phyloP scores from a whole-genome alignment of 2,888 invertebrate genomes.

The Troides helena region DNA sequence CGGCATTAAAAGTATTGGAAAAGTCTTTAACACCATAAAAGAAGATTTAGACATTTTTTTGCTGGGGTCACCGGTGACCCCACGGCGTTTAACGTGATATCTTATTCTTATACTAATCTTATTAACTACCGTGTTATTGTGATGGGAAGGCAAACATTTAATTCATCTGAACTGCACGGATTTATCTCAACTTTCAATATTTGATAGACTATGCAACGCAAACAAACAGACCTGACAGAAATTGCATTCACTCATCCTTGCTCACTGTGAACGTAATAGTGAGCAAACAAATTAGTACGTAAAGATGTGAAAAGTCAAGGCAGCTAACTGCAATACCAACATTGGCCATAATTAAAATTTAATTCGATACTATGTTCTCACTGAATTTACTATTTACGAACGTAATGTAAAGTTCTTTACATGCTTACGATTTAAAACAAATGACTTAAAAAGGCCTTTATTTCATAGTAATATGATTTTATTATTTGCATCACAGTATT shows the following conservation, averaged over 20 bases:
- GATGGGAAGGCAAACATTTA: neutral
- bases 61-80: too few species aligned
- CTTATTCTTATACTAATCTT: too few species aligned
- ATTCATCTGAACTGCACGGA: neutral
- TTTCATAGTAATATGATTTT: too few species aligned
- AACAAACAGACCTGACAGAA: neutral
- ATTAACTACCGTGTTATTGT: too few species aligned
- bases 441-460: too few species aligned
- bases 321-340: slow-evolving; percentile 14
- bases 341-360: slow-evolving; percentile 6
- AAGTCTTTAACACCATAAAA: too few species aligned
- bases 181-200: neutral
- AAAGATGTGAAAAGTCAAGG: slow-evolving; percentile 20
- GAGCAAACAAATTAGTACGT: slow-evolving; percentile 22
- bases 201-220: neutral
- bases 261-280: slow-evolving; percentile 6
- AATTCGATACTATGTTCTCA: neutral
- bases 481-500: too few species aligned
- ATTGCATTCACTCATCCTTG: slow-evolving; percentile 22
- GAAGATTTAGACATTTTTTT: too few species aligned
- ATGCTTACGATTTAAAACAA: too few species aligned
- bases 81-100: too few species aligned
- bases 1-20: too few species aligned
- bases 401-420: too few species aligned
- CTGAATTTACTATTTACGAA: neutral